phyloP scores from a whole-genome alignment of 2,888 invertebrate species.

The Ectemnius lituratus region DNA sequence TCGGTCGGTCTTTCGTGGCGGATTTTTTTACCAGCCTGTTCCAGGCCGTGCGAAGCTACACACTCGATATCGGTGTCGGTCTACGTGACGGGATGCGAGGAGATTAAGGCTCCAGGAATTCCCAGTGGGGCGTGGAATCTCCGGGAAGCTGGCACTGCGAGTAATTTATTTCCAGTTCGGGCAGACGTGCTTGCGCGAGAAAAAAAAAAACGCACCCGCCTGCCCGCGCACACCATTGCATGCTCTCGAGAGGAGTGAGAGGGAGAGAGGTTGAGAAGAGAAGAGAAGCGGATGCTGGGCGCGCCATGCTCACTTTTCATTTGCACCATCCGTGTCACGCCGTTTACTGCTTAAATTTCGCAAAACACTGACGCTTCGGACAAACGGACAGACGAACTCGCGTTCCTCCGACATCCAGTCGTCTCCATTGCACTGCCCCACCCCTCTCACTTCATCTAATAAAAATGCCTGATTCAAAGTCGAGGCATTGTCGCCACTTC shows the following conservation, averaged over 20 bases:
- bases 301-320: slow-evolving; percentile 46
- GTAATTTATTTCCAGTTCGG: slow-evolving; percentile 43
- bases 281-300: slow-evolving; percentile 24
- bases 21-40: no score
- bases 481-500: slow-evolving; percentile 57
- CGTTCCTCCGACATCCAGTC: slow-evolving; percentile 34
- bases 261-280: no score
- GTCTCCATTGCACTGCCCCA: slow-evolving; percentile 21
- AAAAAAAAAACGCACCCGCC: slow-evolving; percentile 10
- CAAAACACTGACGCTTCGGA: slow-evolving; percentile 43
- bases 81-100: slow-evolving; percentile 3
- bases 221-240: slow-evolving; percentile 11
- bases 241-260: slow-evolving; percentile 9
- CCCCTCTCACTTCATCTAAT: slow-evolving; percentile 19
- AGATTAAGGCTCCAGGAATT: slow-evolving; percentile 17
- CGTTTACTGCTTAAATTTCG: slow-evolving; percentile 60
- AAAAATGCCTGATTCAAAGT: slow-evolving; percentile 52
- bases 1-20: slow-evolving; percentile 12
- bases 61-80: neutral
- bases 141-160: slow-evolving; percentile 14
- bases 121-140: neutral
- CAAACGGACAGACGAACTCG: slow-evolving; percentile 36
- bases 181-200: slow-evolving; percentile 24
- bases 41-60: no score
- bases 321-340: slow-evolving; percentile 30